Evolutionary conservation across 2,888 invertebrate species (phyloP), one percentile per base, ranked within the genome.

Genomic region (Onchidella celtica): DNA sequence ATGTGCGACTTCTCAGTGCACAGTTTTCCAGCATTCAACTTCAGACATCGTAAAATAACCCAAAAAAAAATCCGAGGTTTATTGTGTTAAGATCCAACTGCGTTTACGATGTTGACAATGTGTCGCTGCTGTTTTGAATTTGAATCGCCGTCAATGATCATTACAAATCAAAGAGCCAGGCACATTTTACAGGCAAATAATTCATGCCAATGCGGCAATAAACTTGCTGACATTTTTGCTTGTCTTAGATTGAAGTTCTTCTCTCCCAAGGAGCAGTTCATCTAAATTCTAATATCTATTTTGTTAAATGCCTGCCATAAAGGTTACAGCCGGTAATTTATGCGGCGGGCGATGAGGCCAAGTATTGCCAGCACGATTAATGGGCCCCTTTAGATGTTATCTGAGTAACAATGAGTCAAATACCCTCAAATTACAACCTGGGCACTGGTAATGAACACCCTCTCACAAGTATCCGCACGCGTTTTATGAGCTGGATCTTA

Each of bases 251-350:
- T 0, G 47, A 47, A 17, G 21, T 29, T 9, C 17, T 21, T 1
- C 57, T 11, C 34, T 6, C 72, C 14, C 3, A 2, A 4, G 57
- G 2, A 57, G 17, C 34, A 55, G 29, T 4, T 27, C 34, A 55
- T 55, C 27, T 57, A 72, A 72, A 72, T 57, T 72, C 57, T 72
- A 72, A 72, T 72, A 72, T 55, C 34, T 47, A n/a, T 72, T 55
- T 32, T 32, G 72, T 72, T 11, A 36, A 61, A 73, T 32, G 34
- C 36, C 24, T 9, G 24, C 61, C 29, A 72, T 72, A 38, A 73
- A 73, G 27, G 57, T 61, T 34, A 61, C 73, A 17, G 73, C 38
- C 9, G 4, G 38, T 73, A 73, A 59, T 61, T 73, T 59, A 73
- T 61, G n/a, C 27, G 21, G 24, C 38, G 2, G 2, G 61, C 36